Base-by-base conservation (phyloP, 2,888 invertebrate genomes). In the Parelbella ahira region DNA sequence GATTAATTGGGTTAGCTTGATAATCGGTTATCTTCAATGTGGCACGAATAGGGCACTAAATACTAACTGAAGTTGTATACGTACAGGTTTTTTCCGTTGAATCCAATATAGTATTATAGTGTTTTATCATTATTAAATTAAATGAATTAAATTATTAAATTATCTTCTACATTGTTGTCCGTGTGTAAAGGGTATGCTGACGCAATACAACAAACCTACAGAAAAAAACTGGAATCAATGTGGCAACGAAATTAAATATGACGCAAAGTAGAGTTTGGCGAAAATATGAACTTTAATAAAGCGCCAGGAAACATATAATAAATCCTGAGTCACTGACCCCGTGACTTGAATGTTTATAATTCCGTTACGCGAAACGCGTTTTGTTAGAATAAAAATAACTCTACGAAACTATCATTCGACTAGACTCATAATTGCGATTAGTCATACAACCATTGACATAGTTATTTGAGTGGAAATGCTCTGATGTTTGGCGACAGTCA, bases 271-370 rank as follows among this genome's bases (percentile, higher is more conserved):
- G 19, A 57, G 60, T 64, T 67, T 63, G 63, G 61, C 55, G 63
- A 69, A 71, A 47, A 49, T 42, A 44, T 45, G 32, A 44, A 38
- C 39, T 47, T 32, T 34, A 71, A 72, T 77, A 68, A 67, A 70
- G 68, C 50, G 64, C 52, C 81, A 79, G 82, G 81, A 84, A 80
- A 69, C 68, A 48, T 55, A 69, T 70, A 77, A 82, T 83, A 78
- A 77, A 75, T 75, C 68, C 70, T 51, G 68, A 65, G 81, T 78
- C 82, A 75, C 58, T 79, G 79, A 80, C 77, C 81, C 60, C 68
- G 65, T 73, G 74, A 74, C 72, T 74, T 63, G 69, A 71, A 75
- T 78, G 74, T 59, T 58, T 61, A 60, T 66, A 68, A 74, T 71
- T 70, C 61, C 63, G 65, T 66, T 68, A 68, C 61, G 69, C 66